Evolutionary conservation across 2,113 vertebrate genomes (phyloP).

Genomic region (Sapajus apella): DNA sequence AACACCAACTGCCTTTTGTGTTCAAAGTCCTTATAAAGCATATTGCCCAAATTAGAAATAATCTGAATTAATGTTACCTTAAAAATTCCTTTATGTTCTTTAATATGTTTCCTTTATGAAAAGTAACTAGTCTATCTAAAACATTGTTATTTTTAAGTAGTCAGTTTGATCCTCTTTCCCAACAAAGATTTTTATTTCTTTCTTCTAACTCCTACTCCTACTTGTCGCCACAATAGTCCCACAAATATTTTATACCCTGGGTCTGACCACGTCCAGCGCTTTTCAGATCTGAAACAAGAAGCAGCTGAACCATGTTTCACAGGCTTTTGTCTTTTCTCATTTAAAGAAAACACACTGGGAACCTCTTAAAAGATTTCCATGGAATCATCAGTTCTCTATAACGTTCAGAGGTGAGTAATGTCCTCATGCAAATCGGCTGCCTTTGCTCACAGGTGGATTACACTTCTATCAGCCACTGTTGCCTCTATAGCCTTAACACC

Average conservation of each 20-base stretch:
- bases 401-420: not conserved
- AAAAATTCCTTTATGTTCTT: not conserved
- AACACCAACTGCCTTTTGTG: not conserved
- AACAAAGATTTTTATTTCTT: not conserved
- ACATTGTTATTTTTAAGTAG: not conserved
- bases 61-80: not conserved
- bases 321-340: not conserved
- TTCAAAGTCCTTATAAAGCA: not conserved
- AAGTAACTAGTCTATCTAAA: not conserved
- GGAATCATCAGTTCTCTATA: not conserved
- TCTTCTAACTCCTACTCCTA: not conserved
- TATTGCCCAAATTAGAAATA: not conserved
- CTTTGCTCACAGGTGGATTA: not conserved
- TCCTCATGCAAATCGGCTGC: not conserved
- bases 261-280: not conserved
- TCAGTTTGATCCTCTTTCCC: not conserved
- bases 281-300: not conserved
- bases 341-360: not conserved
- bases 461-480: not conserved
- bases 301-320: not conserved
- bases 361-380: conserved; percentile 15
- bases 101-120: not conserved
- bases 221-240: not conserved
- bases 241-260: not conserved
- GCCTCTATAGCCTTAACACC: not conserved